Evolutionary conservation across 2,888 invertebrate species (phyloP).

Genomic region (Eurytoma adleriae): DNA sequence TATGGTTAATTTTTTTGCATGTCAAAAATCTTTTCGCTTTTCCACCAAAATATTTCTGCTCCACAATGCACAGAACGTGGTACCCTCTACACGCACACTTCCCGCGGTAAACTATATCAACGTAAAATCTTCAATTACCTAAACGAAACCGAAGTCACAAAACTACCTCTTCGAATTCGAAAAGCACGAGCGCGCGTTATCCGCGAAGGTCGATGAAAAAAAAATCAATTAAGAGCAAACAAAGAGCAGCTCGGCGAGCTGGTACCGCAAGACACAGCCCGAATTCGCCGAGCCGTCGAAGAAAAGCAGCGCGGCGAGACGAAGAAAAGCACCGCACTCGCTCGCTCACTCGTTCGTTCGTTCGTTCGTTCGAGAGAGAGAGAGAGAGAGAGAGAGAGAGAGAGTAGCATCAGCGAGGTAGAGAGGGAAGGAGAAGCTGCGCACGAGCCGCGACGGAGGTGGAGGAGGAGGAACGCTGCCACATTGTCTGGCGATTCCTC

Average conservation of each 20-base stretch:
- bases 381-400: neutral
- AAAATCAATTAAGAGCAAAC: constrained; percentile 57
- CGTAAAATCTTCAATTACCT: too few relatives aligned
- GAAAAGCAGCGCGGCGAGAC: constrained; percentile 47
- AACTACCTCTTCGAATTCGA: too few relatives aligned
- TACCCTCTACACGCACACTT: too few relatives aligned
- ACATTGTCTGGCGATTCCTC: constrained; percentile 74
- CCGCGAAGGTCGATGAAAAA: constrained; percentile 5
- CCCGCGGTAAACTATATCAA: too few relatives aligned
- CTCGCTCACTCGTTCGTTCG: too few relatives aligned
- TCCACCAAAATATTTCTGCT: too few relatives aligned
- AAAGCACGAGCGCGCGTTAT: neutral
- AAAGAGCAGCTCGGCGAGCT: constrained; percentile 41
- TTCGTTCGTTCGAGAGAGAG: neutral
- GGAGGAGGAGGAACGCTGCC: constrained; percentile 64
- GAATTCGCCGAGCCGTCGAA: constrained; percentile 37
- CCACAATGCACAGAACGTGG: too few relatives aligned
- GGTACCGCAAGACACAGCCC: constrained; percentile 35
- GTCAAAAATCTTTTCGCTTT: too few relatives aligned
- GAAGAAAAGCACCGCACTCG: constrained; percentile 3
- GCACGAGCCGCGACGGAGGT: constrained; percentile 18
- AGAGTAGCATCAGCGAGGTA: neutral
- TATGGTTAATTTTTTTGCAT: too few relatives aligned
- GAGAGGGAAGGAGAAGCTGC: constrained; percentile 31
- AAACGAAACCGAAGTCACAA: too few relatives aligned